Evolutionary conservation across 2,113 vertebrate genomes (phyloP), one percentile per base, ranked within the genome.

Genomic region (Leucoraja erinaceus): DNA sequence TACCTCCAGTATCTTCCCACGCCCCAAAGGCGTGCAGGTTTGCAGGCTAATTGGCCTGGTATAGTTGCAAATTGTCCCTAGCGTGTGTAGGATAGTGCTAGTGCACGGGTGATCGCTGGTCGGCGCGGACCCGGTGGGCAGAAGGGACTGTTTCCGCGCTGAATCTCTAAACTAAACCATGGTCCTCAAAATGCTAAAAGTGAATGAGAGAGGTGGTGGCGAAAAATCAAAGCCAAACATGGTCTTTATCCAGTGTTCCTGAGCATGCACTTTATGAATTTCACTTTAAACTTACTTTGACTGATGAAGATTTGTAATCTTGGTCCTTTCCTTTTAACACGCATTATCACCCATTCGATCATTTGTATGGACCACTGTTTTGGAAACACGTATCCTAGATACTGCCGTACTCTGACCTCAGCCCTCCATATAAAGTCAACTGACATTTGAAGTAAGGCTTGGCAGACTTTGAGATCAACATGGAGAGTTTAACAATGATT

Each of bases 381-480:
- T 91, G 90, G 90, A 91, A 47, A 91, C 68, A 31, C 59, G 90
- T 91, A 91, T 91, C 90, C 90, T 91, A 91, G 90, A 91, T 91
- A 91, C 90, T 91, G 90, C 90, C 54, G 38, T 91, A 70, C 90
- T 54, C 90, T 91, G 90, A 91, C 90, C 90, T 91, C 90, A 91
- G 66, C 59, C 68, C 38, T 54, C 90, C 70, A 91, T 72, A 91
- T 91, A 91, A 72, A 72, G 90, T 70, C 68, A 91, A 91, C 33
- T 74, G 68, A 91, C 66, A 91, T 91, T 59, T 54, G 25, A 5
- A 6, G 90, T 25, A 72, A 91, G 12, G 68, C 90, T 10, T 72
- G 54, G 47, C 90, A 91, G 90, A 91, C 20, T 47, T 54, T 6
- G 66, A 33, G 22, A 74, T 91, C 66, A 91, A 12, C 66, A 72